Base-by-base conservation (phyloP, 2,113 vertebrate species). In the Entomyzon cyanotis region DNA sequence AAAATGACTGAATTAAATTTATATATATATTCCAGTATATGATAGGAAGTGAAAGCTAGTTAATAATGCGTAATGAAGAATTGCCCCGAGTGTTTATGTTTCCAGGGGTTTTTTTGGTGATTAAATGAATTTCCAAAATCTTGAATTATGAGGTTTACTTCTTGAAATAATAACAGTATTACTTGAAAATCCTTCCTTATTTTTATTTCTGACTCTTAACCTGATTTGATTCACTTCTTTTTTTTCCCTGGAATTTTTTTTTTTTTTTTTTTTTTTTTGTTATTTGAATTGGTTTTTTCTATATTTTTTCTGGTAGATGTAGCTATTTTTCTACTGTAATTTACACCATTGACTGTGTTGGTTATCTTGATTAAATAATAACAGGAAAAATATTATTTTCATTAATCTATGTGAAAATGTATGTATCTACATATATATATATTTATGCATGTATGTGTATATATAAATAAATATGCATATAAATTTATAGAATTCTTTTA, bases 181-280 rank as follows among this genome's bases (percentile, higher is more conserved):
- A 30, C 8, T 59, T 60, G 8, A 18, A 86, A 94, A 64, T 7
- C 28, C 6, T 70, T 50, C 15, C 12, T 24, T 44, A 15, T 42
- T 58, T 71, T 58, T 53, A 24, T 53, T 80, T 75, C 55, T 52
- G 46, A 21, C 2, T 87, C 20, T 56, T 37, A 80, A 70, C 62
- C 6, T 2, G 5, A n/a, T 41, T 67, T 42, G 1, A 50, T 37
- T 35, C 5, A 27, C 10, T 12, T 8, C 35, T 1, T 41, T 33
- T 3, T 1, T 0, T 39, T 39, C 10, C 4, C 15, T 0, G 37
- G 37, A 37, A n/a, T n/a, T n/a, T n/a, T n/a, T n/a, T n/a, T n/a
- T n/a, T n/a, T n/a, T n/a, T n/a, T n/a, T n/a, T n/a, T n/a, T n/a
- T n/a, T n/a, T n/a, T n/a, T n/a, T 70, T 82, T 60, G 3, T 58